Base-by-base conservation (phyloP, 2,888 invertebrate genomes). In the Rhabditoides inermis region DNA sequence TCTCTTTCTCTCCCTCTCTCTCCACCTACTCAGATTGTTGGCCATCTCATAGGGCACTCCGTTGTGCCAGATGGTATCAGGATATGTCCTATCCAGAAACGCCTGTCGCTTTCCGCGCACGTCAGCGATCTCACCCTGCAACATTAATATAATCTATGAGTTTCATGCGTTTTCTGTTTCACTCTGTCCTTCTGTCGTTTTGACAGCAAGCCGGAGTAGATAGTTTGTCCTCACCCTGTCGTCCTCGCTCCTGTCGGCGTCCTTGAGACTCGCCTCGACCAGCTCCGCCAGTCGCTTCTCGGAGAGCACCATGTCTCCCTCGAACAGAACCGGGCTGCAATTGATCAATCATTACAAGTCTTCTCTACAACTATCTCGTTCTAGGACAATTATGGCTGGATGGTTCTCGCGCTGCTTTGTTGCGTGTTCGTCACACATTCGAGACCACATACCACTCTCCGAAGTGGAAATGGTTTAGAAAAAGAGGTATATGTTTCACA, bases 231-330 rank as follows among this genome's bases (percentile, higher is more conserved):
- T 12, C 10, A 32, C n/a, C n/a, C 35, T 32, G n/a, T 32, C 12
- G n/a, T n/a, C n/a, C n/a, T n/a, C n/a, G n/a, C n/a, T n/a, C n/a
- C 40, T 49, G 22, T 55, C 49, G 6, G 47, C 25, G 12, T 54
- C 42, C 20, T 53, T 51, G 2, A 54, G 42, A 6, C 55, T 52
- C 22, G 51, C 53, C 12, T 58, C 53, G 10, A 63, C 56, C 25
- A 63, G 53, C 23, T 52, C 10, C 30, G 51, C 49, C 25, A 63
- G 28, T 28, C 55, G 58, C 15, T 53, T 45, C 28, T 58, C 56
- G n/a, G 44, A 50, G 12, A 63, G 51, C 3, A 58, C 52, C 60
- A 63, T 63, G 45, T 63, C 63, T 23, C 63, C 63, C 39, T 63
- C 55, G 27, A 51, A 63, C 1, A 63, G 40, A n/a, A 60, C 51